These are phyloP conservation scores for Pontoporia blainvillei DNA, from an alignment of 2,113 vertebrate genomes.

Conservation along the genomic window DNA sequence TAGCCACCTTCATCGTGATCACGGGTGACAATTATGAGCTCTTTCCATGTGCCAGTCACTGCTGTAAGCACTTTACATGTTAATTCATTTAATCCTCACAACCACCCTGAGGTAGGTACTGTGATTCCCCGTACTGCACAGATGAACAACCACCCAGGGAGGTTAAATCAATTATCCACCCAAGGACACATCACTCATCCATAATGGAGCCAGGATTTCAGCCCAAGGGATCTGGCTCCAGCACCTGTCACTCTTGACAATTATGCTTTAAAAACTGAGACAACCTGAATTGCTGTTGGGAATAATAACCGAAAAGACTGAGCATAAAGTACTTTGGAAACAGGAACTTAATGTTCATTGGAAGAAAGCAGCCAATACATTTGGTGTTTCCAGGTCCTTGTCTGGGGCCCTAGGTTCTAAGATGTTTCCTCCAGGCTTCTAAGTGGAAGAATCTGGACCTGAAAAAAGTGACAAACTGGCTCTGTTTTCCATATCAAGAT, in stretches of 20 bases:
- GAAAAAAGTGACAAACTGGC: not conserved
- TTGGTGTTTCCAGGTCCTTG: not conserved
- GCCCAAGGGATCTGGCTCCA: not conserved
- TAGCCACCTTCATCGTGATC: not conserved
- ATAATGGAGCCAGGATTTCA: not conserved
- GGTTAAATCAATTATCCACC: not conserved
- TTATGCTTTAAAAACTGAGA: not conserved
- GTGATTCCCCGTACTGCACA: not conserved
- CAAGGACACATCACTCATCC: not conserved
- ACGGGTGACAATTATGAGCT: not conserved
- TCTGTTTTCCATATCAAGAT: not conserved
- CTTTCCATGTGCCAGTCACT: not conserved
- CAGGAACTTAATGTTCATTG: not conserved
- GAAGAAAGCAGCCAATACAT: not conserved
- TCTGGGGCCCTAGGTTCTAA: not conserved
- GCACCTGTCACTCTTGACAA: not conserved
- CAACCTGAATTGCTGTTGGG: not conserved
- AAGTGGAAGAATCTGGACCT: not conserved
- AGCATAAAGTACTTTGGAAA: not conserved
- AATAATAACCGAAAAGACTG: not conserved
- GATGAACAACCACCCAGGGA: not conserved
- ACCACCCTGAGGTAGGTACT: not conserved
- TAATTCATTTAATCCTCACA: not conserved
- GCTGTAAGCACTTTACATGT: not conserved
- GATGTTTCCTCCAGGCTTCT: not conserved